These are phyloP conservation scores for Trematomus bernacchii DNA, from an alignment of 2,797 vertebrate genomes.

Conservation along the genomic window DNA sequence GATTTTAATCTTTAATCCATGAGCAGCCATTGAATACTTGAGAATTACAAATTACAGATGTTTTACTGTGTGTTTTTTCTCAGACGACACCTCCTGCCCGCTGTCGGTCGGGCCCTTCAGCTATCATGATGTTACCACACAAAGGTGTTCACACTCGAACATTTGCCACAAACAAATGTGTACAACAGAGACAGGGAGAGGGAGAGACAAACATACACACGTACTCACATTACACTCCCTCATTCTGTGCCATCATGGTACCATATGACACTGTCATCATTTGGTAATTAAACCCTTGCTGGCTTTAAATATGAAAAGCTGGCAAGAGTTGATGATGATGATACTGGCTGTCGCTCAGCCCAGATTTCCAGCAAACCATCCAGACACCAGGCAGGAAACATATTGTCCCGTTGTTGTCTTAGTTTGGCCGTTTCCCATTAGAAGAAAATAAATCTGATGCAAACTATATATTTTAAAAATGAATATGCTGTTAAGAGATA, in stretches of 20 bases:
- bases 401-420: slow-evolving; percentile 76
- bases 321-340: slow-evolving; percentile 88
- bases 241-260: slow-evolving; percentile 91
- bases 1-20: slow-evolving; percentile 99
- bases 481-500: background rate
- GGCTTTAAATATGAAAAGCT: slow-evolving; percentile 97
- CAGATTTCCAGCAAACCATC: slow-evolving; percentile 78
- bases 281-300: slow-evolving; percentile 96
- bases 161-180: slow-evolving; percentile 57
- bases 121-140: slow-evolving; percentile 80
- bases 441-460: background rate
- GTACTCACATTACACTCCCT: slow-evolving; percentile 65
- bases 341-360: slow-evolving; percentile 84
- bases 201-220: slow-evolving; percentile 17
- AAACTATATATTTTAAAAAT: background rate
- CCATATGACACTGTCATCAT: slow-evolving; percentile 96
- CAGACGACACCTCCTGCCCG: slow-evolving; percentile 59
- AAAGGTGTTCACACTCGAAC: slow-evolving; percentile 49
- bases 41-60: slow-evolving; percentile 99
- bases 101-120: slow-evolving; percentile 79
- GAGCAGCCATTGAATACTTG: slow-evolving; percentile 99
- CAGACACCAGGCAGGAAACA: slow-evolving; percentile 78
- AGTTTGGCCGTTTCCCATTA: slow-evolving; percentile 52
- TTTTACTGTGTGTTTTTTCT: slow-evolving; percentile 95
- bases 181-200: slow-evolving; percentile 20